Base-by-base conservation (phyloP, 1,140 invertebrate genomes). In the Acromyrmex charruanus region DNA sequence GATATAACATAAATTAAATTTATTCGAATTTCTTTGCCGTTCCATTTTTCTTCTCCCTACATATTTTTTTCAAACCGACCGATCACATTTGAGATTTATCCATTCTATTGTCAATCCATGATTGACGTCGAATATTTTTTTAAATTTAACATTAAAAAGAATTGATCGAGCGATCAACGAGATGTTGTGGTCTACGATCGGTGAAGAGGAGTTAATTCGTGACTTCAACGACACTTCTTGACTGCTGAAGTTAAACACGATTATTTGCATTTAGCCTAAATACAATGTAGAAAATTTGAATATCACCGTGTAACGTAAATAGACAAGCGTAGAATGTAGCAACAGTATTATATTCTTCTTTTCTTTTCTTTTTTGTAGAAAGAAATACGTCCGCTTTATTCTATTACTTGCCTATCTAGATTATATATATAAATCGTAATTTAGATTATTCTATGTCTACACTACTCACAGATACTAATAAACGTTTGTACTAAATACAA, bases 181-280 rank as follows among this genome's bases (percentile, higher is more conserved):
- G 80, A 82, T 74, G 28, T 28, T 55, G 68, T 74, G 55, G 68
- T 55, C 55, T 74, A 82, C 35, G 39, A 72, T 82, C 80, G 55
- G 68, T 82, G 79, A 82, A 82, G 80, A 82, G 68, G 53, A 82
- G 69, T 82, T 74, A 74, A 74, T 82, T 74, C 39, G 39, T 74
- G 80, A 82, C 68, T 82, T 74, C 55, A 61, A 74, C 80, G 68
- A 49, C 61, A 25, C 66, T 81, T 58, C 49, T 71, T 80, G 44
- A 80, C 49, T 69, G 77, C 77, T 53, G 77, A 80, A 80, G 77
- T 80, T 80, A 69, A 80, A 74, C 25, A 18, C 80, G 55, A 82
- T 74, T 82, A 82, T 74, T 82, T 69, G 69, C 18, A 74, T 61
- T 61, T 74, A 82, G 68, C 69, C 69, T 74, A 82, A 74, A 61